A percentile compares a stretch with the other conserved stretches of the same genome.
Evolutionary conservation across 2,113 vertebrate genomes (phyloP).

Genomic region (Xyliphius kryptos): DNA sequence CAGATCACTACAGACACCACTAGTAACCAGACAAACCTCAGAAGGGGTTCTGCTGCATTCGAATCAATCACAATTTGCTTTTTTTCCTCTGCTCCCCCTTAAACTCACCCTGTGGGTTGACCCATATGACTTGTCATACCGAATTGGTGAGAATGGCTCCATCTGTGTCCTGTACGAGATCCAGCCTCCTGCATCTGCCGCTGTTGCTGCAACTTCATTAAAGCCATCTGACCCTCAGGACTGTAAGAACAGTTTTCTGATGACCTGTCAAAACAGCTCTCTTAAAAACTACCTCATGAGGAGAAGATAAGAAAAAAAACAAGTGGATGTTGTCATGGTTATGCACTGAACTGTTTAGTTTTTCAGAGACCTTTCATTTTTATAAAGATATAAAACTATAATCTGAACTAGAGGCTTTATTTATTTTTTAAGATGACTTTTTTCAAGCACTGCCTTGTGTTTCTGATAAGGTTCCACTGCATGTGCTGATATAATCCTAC

Average conservation of each 20-base stretch:
- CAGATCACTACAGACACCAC: constrained; percentile 78
- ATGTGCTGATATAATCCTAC: background rate
- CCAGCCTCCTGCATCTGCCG: constrained; percentile 17
- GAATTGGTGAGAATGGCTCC: constrained; percentile 81
- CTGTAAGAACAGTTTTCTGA: constrained; percentile 73
- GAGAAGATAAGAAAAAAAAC: constrained; percentile 66
- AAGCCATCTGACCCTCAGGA: constrained; percentile 49
- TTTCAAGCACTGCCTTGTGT: constrained; percentile 33
- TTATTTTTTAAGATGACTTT: background rate
- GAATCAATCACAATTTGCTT: constrained; percentile 86
- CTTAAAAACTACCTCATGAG: constrained; percentile 78
- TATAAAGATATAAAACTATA: constrained; percentile 1
- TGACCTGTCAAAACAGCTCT: constrained; percentile 62
- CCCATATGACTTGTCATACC: constrained; percentile 78
- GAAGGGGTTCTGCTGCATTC: constrained; percentile 81
- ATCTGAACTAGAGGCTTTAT: background rate
- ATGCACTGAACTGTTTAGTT: background rate
- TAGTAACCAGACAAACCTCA: constrained; percentile 78
- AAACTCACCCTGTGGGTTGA: constrained; percentile 85
- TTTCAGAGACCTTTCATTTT: constrained; percentile 27
- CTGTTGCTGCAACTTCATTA: background rate
- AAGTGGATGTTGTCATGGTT: background rate
- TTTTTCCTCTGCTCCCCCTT: constrained; percentile 67
- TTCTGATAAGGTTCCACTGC: background rate
- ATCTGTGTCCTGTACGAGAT: constrained; percentile 77